Base-by-base conservation (phyloP, 2,797 vertebrate species). In the Cephalopachus bancanus region DNA sequence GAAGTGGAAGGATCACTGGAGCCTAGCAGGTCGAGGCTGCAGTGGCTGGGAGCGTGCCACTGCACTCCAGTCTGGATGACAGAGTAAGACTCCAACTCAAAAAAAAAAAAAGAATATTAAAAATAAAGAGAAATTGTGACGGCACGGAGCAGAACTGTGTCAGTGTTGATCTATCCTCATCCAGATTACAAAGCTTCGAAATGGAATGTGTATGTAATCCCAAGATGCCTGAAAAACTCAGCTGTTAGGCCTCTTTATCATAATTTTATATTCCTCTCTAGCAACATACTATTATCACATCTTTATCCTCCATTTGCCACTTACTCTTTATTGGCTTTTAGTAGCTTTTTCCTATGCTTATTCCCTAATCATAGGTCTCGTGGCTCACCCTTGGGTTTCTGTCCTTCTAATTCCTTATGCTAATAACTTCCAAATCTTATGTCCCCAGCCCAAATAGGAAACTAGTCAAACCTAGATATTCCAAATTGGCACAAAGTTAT, bases 321-420 rank as follows among this genome's bases (percentile, higher is more conserved):
- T 30, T 85, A 22, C 49, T 26, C 26, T 78, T 85, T 85, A n/a
- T 93, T 93, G 60, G n/a, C 72, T 86, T 84, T 93, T 65, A 3
- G 44, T 76, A 93, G 55, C 55, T 62, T 92, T 59, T 83, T 91
- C 28, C 28, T 91, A 0, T 89, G 30, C 22, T 89, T 19, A 51
- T 33, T 91, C 83, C 91, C 67, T 93, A 93, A 96, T 76, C 20
- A 5, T 24, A 90, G 59, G 2, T 55, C 20, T 72, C 22, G 1
- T n/a, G 24, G 37, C 69, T 94, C 44, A 64, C 26, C 10, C 60
- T 72, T 93, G 37, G 7, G 59, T 83, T 69, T 84, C 30, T 78
- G 44, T 91, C 57, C 67, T 96, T 89, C 60, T 55, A 20, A 86
- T 83, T 96, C 26, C 8, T 80, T 94, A 71, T 64, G 80, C 49